A percentile compares a stretch with the other conserved stretches of the same genome.
These are phyloP conservation scores for Leuctra nigra DNA, from an alignment of 2,888 invertebrate genomes.

Conservation along the genomic window DNA sequence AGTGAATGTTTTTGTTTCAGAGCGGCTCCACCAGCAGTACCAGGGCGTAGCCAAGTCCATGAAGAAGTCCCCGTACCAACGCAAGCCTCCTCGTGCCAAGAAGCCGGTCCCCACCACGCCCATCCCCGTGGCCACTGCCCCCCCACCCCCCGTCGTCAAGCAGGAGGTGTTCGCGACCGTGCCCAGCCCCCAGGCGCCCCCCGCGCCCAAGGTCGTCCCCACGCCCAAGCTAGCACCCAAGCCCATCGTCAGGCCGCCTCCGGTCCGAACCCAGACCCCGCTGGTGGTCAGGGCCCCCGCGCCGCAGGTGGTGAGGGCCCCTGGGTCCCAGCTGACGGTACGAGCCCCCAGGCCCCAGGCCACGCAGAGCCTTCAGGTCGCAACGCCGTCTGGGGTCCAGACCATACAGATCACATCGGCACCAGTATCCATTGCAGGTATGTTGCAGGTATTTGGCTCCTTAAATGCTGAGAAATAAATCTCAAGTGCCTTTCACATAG, in stretches of 20 bases:
- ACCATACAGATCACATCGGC: conserved; percentile 36
- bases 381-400: conserved; percentile 45
- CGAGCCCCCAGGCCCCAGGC: conserved; percentile 28
- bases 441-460: neutral
- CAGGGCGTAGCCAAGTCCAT: conserved; percentile 51
- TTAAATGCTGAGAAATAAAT: too few species aligned
- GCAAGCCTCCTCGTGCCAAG: conserved; percentile 35
- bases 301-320: conserved; percentile 20
- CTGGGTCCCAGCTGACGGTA: conserved; percentile 25
- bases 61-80: conserved; percentile 38
- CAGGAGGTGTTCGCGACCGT: neutral
- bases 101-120: conserved; percentile 4
- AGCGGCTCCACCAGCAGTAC: conserved; percentile 60
- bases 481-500: too few species aligned
- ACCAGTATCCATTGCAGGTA: neutral
- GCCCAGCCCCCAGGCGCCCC: neutral
- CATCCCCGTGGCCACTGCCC: neutral
- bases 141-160: neutral
- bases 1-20: conserved; percentile 35
- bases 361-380: conserved; percentile 35
- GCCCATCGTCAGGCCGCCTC: neutral
- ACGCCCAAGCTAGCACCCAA: conserved; percentile 21
- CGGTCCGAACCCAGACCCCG: conserved; percentile 36
- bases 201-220: neutral
- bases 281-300: conserved; percentile 30